Conservation (phyloP, 2,888 invertebrate genomes). For the Gisinianus flammeolus region DNA sequence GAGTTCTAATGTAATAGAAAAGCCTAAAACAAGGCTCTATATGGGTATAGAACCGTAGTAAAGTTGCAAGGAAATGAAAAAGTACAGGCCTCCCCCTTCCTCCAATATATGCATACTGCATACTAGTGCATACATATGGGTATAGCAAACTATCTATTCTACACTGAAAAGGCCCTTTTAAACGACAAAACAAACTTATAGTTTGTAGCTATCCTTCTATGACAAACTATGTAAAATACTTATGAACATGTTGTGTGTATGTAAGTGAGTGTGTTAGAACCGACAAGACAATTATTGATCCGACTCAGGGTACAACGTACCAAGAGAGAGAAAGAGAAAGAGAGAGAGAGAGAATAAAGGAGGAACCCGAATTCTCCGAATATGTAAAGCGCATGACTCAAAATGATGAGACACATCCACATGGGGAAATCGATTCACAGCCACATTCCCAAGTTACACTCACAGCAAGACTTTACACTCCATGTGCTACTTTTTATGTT, state of each 20-base stretch:
- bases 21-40: too few relatives aligned
- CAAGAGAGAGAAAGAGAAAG: neutral
- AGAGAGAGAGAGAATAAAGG: neutral
- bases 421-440: neutral
- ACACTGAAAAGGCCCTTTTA: too few relatives aligned
- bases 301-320: neutral
- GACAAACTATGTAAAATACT: neutral
- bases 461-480: neutral
- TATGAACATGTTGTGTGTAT: neutral
- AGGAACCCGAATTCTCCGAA: constrained; percentile 12
- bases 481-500: neutral
- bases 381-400: constrained; percentile 7
- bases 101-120: too few relatives aligned
- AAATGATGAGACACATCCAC: neutral
- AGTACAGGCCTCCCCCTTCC: neutral
- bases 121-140: neutral
- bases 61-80: neutral
- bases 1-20: too few relatives aligned
- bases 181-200: too few relatives aligned
- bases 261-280: neutral
- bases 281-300: neutral
- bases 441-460: neutral
- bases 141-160: neutral
- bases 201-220: too few relatives aligned
- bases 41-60: neutral